Percentiles rank a stretch among this genome's conserved stretches.
phyloP scores from a whole-genome alignment of 2,797 vertebrate species.

The Pipistrellus nathusii region DNA sequence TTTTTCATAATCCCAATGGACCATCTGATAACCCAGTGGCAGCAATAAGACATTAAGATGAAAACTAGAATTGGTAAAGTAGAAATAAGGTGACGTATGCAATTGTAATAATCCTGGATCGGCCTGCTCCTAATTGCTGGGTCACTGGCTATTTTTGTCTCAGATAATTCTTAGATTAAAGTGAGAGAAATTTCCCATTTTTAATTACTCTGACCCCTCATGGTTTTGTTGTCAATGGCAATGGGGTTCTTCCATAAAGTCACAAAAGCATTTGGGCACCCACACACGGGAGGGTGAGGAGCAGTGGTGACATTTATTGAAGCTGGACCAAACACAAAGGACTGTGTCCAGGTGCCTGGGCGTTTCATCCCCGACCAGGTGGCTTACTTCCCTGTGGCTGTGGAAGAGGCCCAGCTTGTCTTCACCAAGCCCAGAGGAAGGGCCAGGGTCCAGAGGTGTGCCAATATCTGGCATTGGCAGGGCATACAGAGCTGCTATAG shows the following conservation, averaged over 20 bases:
- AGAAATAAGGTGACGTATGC: background rate
- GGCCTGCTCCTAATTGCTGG: background rate
- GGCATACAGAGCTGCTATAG: background rate
- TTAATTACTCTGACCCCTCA: background rate
- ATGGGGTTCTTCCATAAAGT: background rate
- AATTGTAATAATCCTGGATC: background rate
- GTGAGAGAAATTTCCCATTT: background rate
- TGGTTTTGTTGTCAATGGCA: background rate
- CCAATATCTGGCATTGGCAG: background rate
- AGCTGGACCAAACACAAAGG: background rate
- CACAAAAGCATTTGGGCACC: background rate
- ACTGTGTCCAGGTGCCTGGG: background rate
- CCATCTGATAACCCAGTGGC: background rate
- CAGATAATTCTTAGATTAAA: slow-evolving; percentile 2
- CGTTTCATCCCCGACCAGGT: too few species aligned
- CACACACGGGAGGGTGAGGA: background rate
- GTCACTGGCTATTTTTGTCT: background rate
- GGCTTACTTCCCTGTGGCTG: too few species aligned
- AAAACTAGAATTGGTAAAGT: background rate
- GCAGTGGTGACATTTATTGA: background rate
- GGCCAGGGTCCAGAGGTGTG: background rate
- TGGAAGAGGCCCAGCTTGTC: background rate
- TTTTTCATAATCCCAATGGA: background rate
- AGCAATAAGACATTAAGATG: background rate
- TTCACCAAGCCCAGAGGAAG: background rate